Percentiles rank a stretch among this genome's conserved stretches.
phyloP scores from a whole-genome alignment of 2,797 vertebrate genomes.

The Dicrostonyx torquatus region DNA sequence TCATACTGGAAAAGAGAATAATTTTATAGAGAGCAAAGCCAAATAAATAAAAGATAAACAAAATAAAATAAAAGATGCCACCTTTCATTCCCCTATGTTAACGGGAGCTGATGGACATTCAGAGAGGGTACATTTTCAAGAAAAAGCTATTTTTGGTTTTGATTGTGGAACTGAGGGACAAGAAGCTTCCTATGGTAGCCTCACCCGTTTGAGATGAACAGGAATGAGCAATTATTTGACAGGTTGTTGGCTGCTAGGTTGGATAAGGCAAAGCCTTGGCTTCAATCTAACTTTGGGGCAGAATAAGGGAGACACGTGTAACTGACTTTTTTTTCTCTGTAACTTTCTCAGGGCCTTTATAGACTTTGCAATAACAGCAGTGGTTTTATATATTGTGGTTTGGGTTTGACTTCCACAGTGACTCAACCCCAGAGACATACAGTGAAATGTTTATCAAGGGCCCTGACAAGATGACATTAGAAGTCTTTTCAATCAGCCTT shows the following conservation, averaged over 20 bases:
- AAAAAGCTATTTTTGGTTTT: slow-evolving; percentile 52
- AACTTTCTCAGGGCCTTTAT: slow-evolving; percentile 52
- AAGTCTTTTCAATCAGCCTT: slow-evolving; percentile 68
- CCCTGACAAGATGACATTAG: slow-evolving; percentile 49
- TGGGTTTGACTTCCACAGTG: neutral
- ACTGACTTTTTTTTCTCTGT: neutral
- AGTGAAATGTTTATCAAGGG: slow-evolving; percentile 53
- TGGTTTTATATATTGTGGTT: neutral
- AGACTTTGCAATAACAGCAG: neutral
- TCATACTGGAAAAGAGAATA: slow-evolving; percentile 80
- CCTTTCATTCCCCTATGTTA: slow-evolving; percentile 72
- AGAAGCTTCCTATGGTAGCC: neutral
- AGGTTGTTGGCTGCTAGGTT: neutral
- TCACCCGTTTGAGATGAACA: neutral
- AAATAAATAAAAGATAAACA: slow-evolving; percentile 54
- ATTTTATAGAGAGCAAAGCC: slow-evolving; percentile 78
- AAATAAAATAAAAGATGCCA: slow-evolving; percentile 60
- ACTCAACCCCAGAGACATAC: neutral
- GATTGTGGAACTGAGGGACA: neutral
- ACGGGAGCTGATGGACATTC: slow-evolving; percentile 75
- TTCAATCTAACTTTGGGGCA: neutral
- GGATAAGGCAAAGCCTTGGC: neutral
- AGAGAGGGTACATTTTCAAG: slow-evolving; percentile 80
- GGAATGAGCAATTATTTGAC: neutral
- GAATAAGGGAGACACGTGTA: neutral